Evolutionary conservation across 1,140 invertebrate species (phyloP), one percentile per base, ranked within the genome.

Genomic region (Bicyclus anynana): DNA sequence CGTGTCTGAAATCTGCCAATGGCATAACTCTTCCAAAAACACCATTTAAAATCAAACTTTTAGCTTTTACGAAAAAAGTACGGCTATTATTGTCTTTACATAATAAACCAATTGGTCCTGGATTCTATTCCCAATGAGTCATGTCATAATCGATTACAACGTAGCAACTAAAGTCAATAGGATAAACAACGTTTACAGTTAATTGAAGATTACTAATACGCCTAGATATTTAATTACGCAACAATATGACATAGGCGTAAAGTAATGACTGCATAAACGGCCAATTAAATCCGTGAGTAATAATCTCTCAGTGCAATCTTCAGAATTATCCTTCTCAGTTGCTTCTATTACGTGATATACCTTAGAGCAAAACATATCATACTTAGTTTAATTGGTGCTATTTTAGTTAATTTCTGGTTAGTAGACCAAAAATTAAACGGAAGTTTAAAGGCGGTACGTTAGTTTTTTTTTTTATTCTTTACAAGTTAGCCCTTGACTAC

Each of bases 171-270:
- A 16, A 17, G 16, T 14, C 9, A 9, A 40, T 40, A 17, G 37
- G 37, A 40, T 40, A 40, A 40, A 40, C 13, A 26, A 52, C 23
- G 50, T 50, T 50, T 14, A 50, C 16, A 17, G 13, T 47, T 47
- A 50, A 49, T 56, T 18, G 46, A 37, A 49, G 46, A 50, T 56
- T 56, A 56, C 46, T 56, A 56, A 56, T 37, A 49, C 54, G 6
- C 5, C 13, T 40, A 40, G 16, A 17, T 17, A 56, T 35, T 18
- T 40, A 56, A 27, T 56, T 56, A 56, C n/a, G 50, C 50, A 56
- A 56, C 40, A 56, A 56, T 52, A 52, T 56, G 54, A 56, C 23
- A 56, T 18, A 56, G 37, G 54, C 54, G 54, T 50, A 29, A 7
- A 56, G 35, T 49, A 26, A 50, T 21, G 42, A 46, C 20, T 21